phyloP scores from a whole-genome alignment of 2,797 vertebrate genomes.

The Diceros bicornis region DNA sequence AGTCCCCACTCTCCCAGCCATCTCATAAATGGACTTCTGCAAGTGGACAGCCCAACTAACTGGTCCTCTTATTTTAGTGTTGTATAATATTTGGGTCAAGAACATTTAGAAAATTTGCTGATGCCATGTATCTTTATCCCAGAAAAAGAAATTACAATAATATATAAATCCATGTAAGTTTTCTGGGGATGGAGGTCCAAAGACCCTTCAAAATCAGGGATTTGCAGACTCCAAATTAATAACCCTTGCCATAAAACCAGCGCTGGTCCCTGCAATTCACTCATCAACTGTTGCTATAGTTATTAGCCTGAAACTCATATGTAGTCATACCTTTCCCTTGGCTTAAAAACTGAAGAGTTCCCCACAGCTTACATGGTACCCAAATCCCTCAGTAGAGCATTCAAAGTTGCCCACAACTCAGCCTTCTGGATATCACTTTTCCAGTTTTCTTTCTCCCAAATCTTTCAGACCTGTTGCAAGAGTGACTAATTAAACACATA shows the following conservation, averaged over 20 bases:
- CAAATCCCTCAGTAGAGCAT: background rate
- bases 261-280: background rate
- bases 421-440: background rate
- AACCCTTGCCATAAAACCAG: background rate
- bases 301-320: background rate
- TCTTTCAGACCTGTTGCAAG: background rate
- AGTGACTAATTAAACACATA: background rate
- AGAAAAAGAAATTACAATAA: background rate
- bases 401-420: background rate
- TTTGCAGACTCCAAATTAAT: background rate
- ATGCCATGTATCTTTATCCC: background rate
- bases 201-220: background rate
- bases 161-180: background rate
- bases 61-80: background rate
- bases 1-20: background rate
- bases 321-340: background rate
- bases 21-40: background rate
- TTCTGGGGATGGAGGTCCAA: background rate
- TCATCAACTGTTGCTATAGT: background rate
- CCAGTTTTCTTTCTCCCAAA: background rate
- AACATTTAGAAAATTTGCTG: slow-evolving; percentile 16
- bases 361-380: background rate
- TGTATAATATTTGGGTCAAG: background rate
- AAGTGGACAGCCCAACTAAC: background rate
- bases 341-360: background rate